A percentile compares a stretch with the other conserved stretches of the same genome.
These are phyloP conservation scores for Lucifuga dentata DNA, from an alignment of 2,113 vertebrate genomes.

Conservation along the genomic window DNA sequence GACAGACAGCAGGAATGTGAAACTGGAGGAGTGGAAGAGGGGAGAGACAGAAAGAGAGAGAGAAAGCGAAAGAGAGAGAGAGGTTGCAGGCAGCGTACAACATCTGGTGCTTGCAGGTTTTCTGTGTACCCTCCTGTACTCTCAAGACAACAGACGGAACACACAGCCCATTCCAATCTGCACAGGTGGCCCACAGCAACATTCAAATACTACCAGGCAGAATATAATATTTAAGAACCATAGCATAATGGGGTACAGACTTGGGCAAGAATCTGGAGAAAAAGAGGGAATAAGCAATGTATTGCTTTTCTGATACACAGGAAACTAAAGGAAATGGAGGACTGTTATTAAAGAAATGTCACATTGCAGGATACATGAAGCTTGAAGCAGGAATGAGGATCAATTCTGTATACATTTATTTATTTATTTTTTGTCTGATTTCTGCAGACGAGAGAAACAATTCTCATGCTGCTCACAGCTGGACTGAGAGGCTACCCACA, in stretches of 20 bases:
- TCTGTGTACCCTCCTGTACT: constrained; percentile 32
- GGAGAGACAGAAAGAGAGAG: constrained; percentile 10
- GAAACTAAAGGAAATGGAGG: neutral
- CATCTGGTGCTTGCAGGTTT: constrained; percentile 70
- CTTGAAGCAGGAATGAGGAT: constrained; percentile 42
- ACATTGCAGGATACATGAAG: neutral
- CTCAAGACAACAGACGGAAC: constrained; percentile 51
- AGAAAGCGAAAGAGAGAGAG: constrained; percentile 21
- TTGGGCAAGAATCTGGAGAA: constrained; percentile 7
- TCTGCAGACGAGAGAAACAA: constrained; percentile 40
- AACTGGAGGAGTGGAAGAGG: constrained; percentile 41
- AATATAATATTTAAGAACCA: constrained; percentile 60
- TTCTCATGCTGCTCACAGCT: constrained; percentile 70
- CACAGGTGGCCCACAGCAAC: constrained; percentile 47
- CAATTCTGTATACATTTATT: constrained; percentile 31
- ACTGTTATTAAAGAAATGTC: constrained; percentile 24
- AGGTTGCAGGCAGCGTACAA: constrained; percentile 51
- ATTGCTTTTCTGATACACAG: neutral
- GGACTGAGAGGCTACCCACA: constrained; percentile 55
- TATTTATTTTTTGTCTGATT: constrained; percentile 47
- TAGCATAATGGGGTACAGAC: constrained; percentile 9
- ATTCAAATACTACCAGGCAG: constrained; percentile 35
- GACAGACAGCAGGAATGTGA: constrained; percentile 67
- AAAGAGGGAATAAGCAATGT: constrained; percentile 22
- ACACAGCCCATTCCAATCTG: constrained; percentile 44